phyloP scores from a whole-genome alignment of 1,140 invertebrate species.

The Lysiphlebus fabarum region DNA sequence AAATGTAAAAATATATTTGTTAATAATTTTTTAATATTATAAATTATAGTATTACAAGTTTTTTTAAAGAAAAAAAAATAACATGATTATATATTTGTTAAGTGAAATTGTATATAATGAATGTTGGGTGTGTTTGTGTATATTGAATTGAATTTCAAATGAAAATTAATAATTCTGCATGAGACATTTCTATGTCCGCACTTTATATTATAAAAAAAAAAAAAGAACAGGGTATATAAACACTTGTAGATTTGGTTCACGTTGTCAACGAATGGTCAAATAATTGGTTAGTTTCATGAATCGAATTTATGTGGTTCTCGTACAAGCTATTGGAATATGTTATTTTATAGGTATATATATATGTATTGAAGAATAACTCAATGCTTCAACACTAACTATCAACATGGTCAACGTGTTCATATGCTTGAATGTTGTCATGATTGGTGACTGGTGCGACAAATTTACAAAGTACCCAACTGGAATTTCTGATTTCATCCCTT shows the following conservation, averaged over 20 bases:
- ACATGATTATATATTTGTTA: no score
- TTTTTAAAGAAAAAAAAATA: no score
- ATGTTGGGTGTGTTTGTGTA: no score
- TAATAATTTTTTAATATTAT: no score
- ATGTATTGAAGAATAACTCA: no score
- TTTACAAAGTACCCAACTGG: conserved; percentile 35
- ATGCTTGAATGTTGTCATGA: conserved; percentile 53
- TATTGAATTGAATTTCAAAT: no score
- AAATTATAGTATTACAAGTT: no score
- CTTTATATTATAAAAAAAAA: not conserved
- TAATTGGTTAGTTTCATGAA: conserved; percentile 52
- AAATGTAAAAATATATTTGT: no score
- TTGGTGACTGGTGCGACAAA: conserved; percentile 46
- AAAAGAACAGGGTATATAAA: conserved; percentile 44
- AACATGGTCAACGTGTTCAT: conserved; percentile 1
- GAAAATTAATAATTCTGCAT: no score
- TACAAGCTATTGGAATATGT: conserved; percentile 8
- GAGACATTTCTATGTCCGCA: no score
- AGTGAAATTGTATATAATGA: no score
- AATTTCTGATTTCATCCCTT: conserved; percentile 44
- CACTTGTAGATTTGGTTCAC: conserved; percentile 55
- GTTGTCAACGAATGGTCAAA: conserved; percentile 52
- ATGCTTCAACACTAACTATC: not conserved
- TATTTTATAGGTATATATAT: no score
- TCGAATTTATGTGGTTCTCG: conserved; percentile 34